Conservation (phyloP, 2,797 vertebrate species). For the Helarctos malayanus region DNA sequence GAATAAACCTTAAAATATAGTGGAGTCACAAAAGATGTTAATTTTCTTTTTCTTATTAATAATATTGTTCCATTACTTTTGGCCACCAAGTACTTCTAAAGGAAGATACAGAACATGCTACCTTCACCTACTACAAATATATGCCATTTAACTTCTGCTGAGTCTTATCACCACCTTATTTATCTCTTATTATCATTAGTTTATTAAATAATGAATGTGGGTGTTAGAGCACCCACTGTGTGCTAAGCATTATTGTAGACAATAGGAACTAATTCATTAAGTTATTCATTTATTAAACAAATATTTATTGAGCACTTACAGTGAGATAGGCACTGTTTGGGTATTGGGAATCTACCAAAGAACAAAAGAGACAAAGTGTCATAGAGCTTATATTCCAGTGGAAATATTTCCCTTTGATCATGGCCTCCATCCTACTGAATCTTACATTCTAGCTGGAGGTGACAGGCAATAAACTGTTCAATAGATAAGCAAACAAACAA, state of each 20-base stretch:
- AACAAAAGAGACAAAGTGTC: not conserved
- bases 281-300: not conserved
- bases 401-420: not conserved
- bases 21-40: not conserved
- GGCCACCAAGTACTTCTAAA: not conserved
- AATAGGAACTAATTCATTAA: not conserved
- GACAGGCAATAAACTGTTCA: not conserved
- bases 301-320: not conserved
- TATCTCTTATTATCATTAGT: not conserved
- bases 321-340: not conserved
- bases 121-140: not conserved
- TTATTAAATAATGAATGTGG: not conserved
- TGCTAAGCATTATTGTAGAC: not conserved
- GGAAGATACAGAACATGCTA: not conserved
- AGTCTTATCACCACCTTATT: not conserved
- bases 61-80: not conserved
- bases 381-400: not conserved
- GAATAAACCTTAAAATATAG: not conserved
- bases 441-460: not conserved
- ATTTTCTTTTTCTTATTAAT: not conserved
- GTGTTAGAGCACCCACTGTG: not conserved
- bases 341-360: not conserved
- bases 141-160: not conserved
- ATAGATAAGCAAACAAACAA: conserved; percentile 16
- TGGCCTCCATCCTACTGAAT: not conserved